phyloP scores from a whole-genome alignment of 2,888 invertebrate genomes.

The Cheilosia vernalis region DNA sequence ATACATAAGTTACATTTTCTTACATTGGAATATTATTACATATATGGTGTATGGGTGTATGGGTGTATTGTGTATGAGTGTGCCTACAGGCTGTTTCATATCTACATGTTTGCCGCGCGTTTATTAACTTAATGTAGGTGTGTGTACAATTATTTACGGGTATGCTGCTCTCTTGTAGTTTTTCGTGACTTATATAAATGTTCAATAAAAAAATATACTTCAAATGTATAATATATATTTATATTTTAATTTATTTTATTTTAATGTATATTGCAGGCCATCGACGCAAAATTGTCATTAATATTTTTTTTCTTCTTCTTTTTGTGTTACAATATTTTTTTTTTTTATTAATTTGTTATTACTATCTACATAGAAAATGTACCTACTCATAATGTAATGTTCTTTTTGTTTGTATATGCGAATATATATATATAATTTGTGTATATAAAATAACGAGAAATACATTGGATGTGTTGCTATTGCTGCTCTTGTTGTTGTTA shows the following conservation, averaged over 20 bases:
- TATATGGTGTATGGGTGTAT: background rate
- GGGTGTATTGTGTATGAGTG: background rate
- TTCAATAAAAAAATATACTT: conserved; percentile 75
- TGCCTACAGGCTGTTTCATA: background rate
- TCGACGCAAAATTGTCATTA: conserved; percentile 73
- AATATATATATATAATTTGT: conserved; percentile 55
- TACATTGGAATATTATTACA: conserved; percentile 57
- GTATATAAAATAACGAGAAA: conserved; percentile 71
- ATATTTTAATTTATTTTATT: conserved; percentile 37
- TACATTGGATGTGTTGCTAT: conserved; percentile 66
- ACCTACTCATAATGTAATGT: conserved; percentile 44
- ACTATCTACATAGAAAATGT: conserved; percentile 73
- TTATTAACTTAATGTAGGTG: conserved; percentile 23
- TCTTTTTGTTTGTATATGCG: conserved; percentile 51
- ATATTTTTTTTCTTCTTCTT: conserved; percentile 21
- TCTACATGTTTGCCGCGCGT: conserved; percentile 14
- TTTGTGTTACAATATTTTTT: conserved; percentile 35
- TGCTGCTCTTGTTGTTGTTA: conserved; percentile 30
- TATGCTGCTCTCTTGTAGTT: conserved; percentile 57
- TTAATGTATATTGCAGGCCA: conserved; percentile 68
- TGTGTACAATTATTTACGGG: conserved; percentile 39
- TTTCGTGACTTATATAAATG: conserved; percentile 72
- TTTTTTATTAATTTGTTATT: conserved; percentile 60
- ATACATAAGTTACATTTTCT: conserved; percentile 15
- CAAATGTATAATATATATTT: conserved; percentile 58